Evolutionary conservation across 37 sponge, comb jelly and placozoan species (phyloP), one percentile per base, ranked within the genome.

Genomic region (Axinella damicornis): DNA sequence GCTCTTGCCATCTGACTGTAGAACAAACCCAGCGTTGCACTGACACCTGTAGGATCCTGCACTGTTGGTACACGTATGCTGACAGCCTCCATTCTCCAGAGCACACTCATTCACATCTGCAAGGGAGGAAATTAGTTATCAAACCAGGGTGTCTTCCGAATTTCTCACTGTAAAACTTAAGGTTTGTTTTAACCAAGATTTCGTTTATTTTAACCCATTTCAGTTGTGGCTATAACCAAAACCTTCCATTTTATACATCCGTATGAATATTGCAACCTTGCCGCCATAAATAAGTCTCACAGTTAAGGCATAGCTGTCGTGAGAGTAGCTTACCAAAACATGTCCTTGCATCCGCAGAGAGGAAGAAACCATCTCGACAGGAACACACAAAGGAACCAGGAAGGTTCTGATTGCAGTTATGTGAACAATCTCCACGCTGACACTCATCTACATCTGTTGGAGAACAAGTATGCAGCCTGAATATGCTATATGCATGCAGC

Each of bases 41-140:
- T 34, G 28, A 58, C 85, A 85, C 52, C 77, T 15, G 69, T 57
- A 78, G 62, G 79, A 71, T 1, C 87, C 80, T 14, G 65, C 46
- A 24, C 20, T 71, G 68, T 87, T 79, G 22, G 32, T 35, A 74
- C 88, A 87, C 32, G 65, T 73, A n/a, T 87, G 74, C 1, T 71
- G 41, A 35, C 88, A 87, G 14, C 61, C 84, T 14, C 75, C 46
- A 34, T 53, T 75, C 5, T 54, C 63, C 11, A 69, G 12, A 2
- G 74, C 91, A 87, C 94, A 94, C 79, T 94, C 94, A 82, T 94
- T 79, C 19, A 90, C 71, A 74, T 94, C 93, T 93, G 73, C 37
- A 69, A 21, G 64, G 9, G 63, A 53, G 58, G 13, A 25, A 74
- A 30, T 62, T 14, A 14, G 9, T n/a, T n/a, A n/a, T n/a, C n/a